Evolutionary conservation across 1,140 invertebrate species (phyloP), one percentile per base, ranked within the genome.

Genomic region (Dinoponera quadriceps): DNA sequence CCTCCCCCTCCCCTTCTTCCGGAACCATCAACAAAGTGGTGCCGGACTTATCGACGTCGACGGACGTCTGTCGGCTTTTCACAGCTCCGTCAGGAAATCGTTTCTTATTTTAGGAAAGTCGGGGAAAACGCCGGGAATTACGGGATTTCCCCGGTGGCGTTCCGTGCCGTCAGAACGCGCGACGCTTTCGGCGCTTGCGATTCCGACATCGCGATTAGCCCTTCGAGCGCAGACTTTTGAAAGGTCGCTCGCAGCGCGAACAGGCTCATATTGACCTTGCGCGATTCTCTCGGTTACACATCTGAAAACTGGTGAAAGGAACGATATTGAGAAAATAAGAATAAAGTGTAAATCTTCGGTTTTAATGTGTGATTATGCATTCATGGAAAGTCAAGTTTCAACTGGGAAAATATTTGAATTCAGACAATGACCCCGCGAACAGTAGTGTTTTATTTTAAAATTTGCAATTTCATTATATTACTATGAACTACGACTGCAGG

Each of bases 11-110:
- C 11, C 25, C 22, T 44, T 60, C 44, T 22, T 29, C 11, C 29
- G 54, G 54, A 87, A 84, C 65, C 84, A 83, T 86, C 85, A 57
- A 38, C 49, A 74, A 48, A 84, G 55, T 55, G 82, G 80, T 48
- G 25, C 16, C 72, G 86, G 38, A 86, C 82, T 87, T 87, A 87
- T 87, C 82, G 72, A 87, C 72, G 51, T 77, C 63, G 51, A 85
- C 69, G 54, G 57, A 27, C 38, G 65, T 82, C 51, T 57, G 75
- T 80, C 75, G 65, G n/a, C 44, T 71, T 18, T 27, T 69, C 75
- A 22, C 62, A 16, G n/a, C 22, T 57, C 38, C 38, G 13, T 51
- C 33, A 9, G 38, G 22, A 71, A 71, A 57, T 69, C 51, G n/a
- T 71, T 69, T 77, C 62, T 77, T 80, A 80, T 80, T 80, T 80